Evolutionary conservation across 2,113 vertebrate genomes (phyloP), one percentile per base, ranked within the genome.

Genomic region (Budorcas taxicolor): DNA sequence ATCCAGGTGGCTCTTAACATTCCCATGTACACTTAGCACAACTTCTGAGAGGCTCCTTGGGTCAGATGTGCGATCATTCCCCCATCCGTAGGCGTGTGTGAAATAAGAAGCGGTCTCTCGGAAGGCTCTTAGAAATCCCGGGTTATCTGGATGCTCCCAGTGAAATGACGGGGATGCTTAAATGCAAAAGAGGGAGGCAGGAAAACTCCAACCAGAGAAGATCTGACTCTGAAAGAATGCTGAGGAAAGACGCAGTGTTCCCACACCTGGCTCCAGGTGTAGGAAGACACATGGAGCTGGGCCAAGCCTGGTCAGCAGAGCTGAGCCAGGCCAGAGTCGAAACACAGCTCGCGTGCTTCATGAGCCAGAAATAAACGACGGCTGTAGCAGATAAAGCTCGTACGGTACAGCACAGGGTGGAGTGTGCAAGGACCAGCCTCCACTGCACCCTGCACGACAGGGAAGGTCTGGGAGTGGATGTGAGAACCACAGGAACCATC

Each of bases 401-500:
- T 11, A 1, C 2, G 36, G 27, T 4, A 10, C 60, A 31, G 15
- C 58, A 2, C 57, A 55, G 10, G 16, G 40, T 7, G 19, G 11
- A 15, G 43, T 21, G 16, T 23, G 11, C 33, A 25, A 36, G 40
- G n/a, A 45, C 12, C 60, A 83, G 60, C 45, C 43, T 76, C 74
- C 82, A 1, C 3, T 0, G 15, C 23, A 27, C 6, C 6, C 36
- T 55, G 43, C 25, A 13, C 4, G 19, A 14, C n/a, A 31, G 17
- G 12, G 43, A 43, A 33, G 55, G 19, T 14, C 64, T 29, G 5
- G 47, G 58, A 47, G 9, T 60, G n/a, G 33, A 47, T 11, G 60
- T 33, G 29, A 33, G 60, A 7, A 16, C 29, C 60, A 3, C 29
- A 0, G 29, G 29, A 31, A 15, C 27, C 60, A 31, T 31, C 60